A percentile compares a stretch with the other conserved stretches of the same genome.
Conservation (phyloP, 1,140 invertebrate species). For the Brachionus koreanus region DNA sequence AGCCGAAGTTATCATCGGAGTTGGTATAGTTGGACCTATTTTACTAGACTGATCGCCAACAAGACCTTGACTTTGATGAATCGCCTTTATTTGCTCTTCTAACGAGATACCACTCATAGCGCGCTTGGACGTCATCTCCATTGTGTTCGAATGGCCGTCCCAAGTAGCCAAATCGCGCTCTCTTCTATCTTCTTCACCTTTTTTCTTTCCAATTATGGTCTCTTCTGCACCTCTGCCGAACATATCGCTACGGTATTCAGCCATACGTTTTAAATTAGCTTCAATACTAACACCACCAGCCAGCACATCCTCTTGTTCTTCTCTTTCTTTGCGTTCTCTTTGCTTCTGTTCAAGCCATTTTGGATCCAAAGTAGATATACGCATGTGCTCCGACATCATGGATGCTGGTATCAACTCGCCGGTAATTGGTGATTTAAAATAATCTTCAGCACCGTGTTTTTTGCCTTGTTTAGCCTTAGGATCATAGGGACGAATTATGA, state of each 20-base stretch:
- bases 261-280: slow-evolving; percentile 86
- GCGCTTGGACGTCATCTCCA: slow-evolving; percentile 69
- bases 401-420: slow-evolving; percentile 92
- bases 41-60: slow-evolving; percentile 86
- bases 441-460: slow-evolving; percentile 71
- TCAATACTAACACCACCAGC: slow-evolving; percentile 76
- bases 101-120: slow-evolving; percentile 90
- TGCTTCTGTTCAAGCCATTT: slow-evolving; percentile 96
- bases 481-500: slow-evolving; percentile 95
- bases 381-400: slow-evolving; percentile 95
- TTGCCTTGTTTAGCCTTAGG: slow-evolving; percentile 68
- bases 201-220: slow-evolving; percentile 97
- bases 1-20: slow-evolving; percentile 13
- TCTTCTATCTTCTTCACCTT: slow-evolving; percentile 81
- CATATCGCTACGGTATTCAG: slow-evolving; percentile 97
- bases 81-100: slow-evolving; percentile 93
- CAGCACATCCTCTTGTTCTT: slow-evolving; percentile 71
- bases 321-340: slow-evolving; percentile 72
- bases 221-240: slow-evolving; percentile 94
- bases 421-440: slow-evolving; percentile 93
- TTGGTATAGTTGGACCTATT: slow-evolving; percentile 60
- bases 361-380: slow-evolving; percentile 88
- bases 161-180: slow-evolving; percentile 82
- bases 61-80: slow-evolving; percentile 85
- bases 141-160: slow-evolving; percentile 82